phyloP scores from a whole-genome alignment of 2,888 invertebrate genomes.

The Lumbricus terrestris region DNA sequence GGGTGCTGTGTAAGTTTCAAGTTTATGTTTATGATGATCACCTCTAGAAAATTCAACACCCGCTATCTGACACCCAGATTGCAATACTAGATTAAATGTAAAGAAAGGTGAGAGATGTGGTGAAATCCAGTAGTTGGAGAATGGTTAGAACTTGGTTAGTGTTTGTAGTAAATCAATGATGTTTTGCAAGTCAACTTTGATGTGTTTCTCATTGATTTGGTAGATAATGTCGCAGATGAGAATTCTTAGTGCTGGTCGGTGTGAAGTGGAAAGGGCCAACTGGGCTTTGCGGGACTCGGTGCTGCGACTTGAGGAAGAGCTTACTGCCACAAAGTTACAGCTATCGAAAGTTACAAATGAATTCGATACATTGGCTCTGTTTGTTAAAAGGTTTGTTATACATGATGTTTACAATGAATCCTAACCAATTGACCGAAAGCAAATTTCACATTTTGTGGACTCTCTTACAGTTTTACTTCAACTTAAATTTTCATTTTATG shows the following conservation, averaged over 20 bases:
- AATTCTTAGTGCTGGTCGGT: background rate
- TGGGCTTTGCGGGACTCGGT: background rate
- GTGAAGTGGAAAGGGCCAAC: background rate
- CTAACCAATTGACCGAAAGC: background rate
- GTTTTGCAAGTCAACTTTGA: background rate
- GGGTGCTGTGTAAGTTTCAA: too few relatives aligned
- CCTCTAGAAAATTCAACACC: too few relatives aligned
- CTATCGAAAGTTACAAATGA: background rate
- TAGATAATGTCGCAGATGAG: background rate
- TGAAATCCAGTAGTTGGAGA: background rate
- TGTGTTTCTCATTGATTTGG: background rate
- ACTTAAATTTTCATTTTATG: too few relatives aligned
- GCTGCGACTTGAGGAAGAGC: background rate
- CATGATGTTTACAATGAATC: background rate
- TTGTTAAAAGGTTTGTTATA: slow-evolving; percentile 6
- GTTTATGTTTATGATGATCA: too few relatives aligned
- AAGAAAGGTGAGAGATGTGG: background rate
- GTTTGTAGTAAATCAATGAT: background rate
- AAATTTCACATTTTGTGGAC: background rate
- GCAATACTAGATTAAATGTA: too few relatives aligned
- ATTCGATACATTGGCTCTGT: background rate
- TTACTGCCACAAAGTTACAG: background rate
- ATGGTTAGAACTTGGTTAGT: background rate
- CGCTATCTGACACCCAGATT: too few relatives aligned
- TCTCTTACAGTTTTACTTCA: background rate